Evolutionary conservation across 2,888 invertebrate species (phyloP).

Genomic region (Kryphioiulus occultus): DNA sequence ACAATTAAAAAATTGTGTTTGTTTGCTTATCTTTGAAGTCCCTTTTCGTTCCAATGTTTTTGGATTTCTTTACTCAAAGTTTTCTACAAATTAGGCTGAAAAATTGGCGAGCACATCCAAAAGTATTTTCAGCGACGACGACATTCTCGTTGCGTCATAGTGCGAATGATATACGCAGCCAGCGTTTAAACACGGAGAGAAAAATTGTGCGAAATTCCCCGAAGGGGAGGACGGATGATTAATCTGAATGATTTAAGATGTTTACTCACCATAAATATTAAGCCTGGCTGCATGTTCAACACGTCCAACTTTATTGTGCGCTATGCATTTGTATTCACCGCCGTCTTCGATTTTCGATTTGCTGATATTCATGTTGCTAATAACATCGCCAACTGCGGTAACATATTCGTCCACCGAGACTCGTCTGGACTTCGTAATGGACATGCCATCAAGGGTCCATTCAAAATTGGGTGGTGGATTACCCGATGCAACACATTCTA

Average conservation of each 20-base stretch:
- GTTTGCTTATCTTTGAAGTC: no score
- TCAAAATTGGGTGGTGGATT: conserved; percentile 61
- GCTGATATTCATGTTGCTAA: conserved; percentile 59
- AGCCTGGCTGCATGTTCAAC: conserved; percentile 57
- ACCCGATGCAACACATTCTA: conserved; percentile 62
- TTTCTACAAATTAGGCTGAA: no score
- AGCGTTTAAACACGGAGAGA: neutral
- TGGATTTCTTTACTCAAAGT: no score
- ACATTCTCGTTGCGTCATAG: neutral
- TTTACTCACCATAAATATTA: conserved; percentile 60
- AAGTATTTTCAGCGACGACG: neutral
- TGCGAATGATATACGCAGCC: neutral
- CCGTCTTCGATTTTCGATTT: conserved; percentile 57
- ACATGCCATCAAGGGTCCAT: conserved; percentile 59
- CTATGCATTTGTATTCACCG: conserved; percentile 57
- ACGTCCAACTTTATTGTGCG: conserved; percentile 55
- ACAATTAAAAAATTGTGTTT: no score
- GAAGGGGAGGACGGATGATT: neutral
- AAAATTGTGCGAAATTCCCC: neutral
- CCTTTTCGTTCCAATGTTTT: no score
- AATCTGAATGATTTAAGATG: conserved; percentile 52
- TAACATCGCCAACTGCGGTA: conserved; percentile 59
- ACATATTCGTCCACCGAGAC: conserved; percentile 57
- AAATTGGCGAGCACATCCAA: no score
- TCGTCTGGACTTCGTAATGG: conserved; percentile 56